Evolutionary conservation across 2,888 invertebrate genomes (phyloP).

Genomic region (Lasius platythorax): DNA sequence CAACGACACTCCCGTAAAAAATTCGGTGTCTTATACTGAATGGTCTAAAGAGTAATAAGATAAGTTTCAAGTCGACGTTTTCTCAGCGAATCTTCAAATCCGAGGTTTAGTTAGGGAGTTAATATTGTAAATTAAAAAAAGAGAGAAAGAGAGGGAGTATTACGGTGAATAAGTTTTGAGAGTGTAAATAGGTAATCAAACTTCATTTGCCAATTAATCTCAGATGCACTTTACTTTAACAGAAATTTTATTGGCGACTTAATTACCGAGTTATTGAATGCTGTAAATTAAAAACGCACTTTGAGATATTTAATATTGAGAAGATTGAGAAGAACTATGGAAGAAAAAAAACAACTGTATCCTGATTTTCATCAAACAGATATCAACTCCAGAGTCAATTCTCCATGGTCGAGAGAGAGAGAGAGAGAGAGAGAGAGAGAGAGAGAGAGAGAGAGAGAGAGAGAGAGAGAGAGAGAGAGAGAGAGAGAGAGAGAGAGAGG

Average conservation of each 20-base stretch:
- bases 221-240: conserved; percentile 40
- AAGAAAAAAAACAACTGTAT: not conserved
- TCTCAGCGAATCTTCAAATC: conserved; percentile 27
- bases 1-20: conserved; percentile 31
- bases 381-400: not conserved
- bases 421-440: not conserved
- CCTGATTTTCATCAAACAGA: not conserved
- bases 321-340: not conserved
- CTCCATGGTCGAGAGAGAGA: not conserved
- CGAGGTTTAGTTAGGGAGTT: conserved; percentile 34
- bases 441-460: not conserved
- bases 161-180: conserved; percentile 32
- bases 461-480: not conserved
- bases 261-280: conserved; percentile 41
- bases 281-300: conserved; percentile 24
- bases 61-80: conserved; percentile 28
- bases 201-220: conserved; percentile 48
- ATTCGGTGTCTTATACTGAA: conserved; percentile 12
- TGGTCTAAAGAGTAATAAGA: conserved; percentile 7
- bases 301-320: not conserved
- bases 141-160: not conserved
- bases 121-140: conserved; percentile 50
- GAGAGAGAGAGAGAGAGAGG: not conserved
- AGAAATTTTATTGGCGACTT: conserved; percentile 45
- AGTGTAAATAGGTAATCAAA: conserved; percentile 51